Evolutionary conservation across 2,888 invertebrate species (phyloP), one percentile per base, ranked within the genome.

Genomic region (Phortica magna): DNA sequence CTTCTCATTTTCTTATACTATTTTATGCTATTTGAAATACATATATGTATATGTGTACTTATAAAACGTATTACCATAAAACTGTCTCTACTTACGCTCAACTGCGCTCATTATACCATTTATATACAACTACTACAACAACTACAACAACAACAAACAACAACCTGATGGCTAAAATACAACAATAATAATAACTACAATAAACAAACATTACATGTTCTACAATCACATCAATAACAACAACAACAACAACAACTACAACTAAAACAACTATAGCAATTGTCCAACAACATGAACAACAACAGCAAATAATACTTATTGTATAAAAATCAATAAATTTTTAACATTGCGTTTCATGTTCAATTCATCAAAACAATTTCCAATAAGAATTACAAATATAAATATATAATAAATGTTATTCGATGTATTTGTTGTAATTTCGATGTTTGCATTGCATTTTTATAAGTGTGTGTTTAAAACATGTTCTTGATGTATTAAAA

Each of bases 181-280:
- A 74, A 77, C 59, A 78, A 76, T 53, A 70, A 78, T 57, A 74
- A 74, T 42, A 77, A 72, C 70, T 61, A 72, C 39, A 73, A 12
- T 73, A 80, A 75, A 55, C 75, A 75, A 61, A 31, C 31, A 31
- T 31, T 71, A 53, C n/a, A 14, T 53, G 53, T 12, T 67, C 42
- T 42, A 61, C 78, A 80, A 75, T 71, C 74, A 77, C 42, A 68
- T 73, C 42, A 68, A 75, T 31, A 73, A 77, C 65, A 78, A 74
- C 41, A 74, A 76, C 55, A 72, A 74, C 43, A 73, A 77, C 65
- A 78, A 74, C 41, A 74, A 76, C 55, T 68, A 74, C 43, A 78
- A 74, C 70, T 67, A 68, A 19, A 74, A 31, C 74, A 80, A 75
- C 72, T 76, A 76, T 41, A 68, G 7, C 76, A 65, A 80, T 43